phyloP scores from a whole-genome alignment of 2,888 invertebrate genomes.

The Agrochola macilenta region DNA sequence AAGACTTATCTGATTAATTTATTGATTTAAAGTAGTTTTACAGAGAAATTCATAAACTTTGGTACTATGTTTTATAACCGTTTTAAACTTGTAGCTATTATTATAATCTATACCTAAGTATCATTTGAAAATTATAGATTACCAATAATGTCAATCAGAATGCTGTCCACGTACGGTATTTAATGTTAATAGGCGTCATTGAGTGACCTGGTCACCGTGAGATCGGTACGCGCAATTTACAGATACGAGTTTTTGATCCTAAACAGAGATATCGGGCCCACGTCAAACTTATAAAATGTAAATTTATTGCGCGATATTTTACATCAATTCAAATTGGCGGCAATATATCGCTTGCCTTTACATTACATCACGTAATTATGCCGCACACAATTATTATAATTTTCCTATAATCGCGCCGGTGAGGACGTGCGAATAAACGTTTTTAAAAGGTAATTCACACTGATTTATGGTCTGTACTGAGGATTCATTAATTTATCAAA shows the following conservation, averaged over 20 bases:
- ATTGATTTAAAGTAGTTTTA: background rate
- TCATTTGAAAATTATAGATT: constrained; percentile 36
- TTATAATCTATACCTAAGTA: constrained; percentile 3
- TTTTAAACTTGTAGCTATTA: background rate
- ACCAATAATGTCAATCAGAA: constrained; percentile 20
- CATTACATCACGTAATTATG: constrained; percentile 89
- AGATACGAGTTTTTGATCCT: constrained; percentile 83
- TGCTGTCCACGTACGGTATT: constrained; percentile 38
- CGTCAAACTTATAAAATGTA: constrained; percentile 88
- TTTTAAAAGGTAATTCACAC: constrained; percentile 82
- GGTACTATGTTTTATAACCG: background rate
- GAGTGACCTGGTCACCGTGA: constrained; percentile 65
- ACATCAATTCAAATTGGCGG: constrained; percentile 89
- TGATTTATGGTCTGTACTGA: constrained; percentile 84
- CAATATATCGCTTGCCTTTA: constrained; percentile 84
- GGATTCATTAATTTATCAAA: constrained; percentile 79
- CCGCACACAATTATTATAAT: constrained; percentile 89
- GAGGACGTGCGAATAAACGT: constrained; percentile 89
- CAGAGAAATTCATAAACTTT: background rate
- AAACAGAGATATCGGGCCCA: constrained; percentile 86
- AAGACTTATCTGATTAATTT: constrained; percentile 17
- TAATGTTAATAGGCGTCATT: constrained; percentile 59
- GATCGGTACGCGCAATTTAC: constrained; percentile 81
- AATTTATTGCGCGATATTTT: constrained; percentile 89
- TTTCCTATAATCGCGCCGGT: constrained; percentile 88